phyloP scores from a whole-genome alignment of 1,140 invertebrate genomes.

The Dysdera silvatica region DNA sequence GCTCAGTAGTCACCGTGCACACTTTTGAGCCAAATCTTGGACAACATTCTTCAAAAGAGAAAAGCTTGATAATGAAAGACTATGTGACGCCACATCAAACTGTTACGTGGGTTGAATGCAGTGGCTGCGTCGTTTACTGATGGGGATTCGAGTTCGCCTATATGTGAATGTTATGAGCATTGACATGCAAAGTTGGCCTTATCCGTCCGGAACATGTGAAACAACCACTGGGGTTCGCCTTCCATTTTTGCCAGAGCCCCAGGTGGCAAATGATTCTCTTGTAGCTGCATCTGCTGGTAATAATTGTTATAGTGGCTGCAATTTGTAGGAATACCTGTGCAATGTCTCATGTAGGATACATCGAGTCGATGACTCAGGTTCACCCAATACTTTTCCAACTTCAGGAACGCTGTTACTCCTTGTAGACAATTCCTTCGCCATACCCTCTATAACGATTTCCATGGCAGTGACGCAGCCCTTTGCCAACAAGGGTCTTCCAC shows the following conservation, averaged over 20 bases:
- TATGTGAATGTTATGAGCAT: not conserved
- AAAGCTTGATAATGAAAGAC: not conserved
- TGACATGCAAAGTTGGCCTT: not conserved
- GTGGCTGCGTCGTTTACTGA: not conserved
- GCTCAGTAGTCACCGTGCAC: not conserved
- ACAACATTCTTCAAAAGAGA: not conserved
- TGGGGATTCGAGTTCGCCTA: not conserved
- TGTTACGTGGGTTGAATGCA: not conserved
- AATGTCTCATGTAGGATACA: not conserved
- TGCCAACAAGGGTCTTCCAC: too few species aligned
- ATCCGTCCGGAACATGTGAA: not conserved
- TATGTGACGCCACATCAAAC: not conserved
- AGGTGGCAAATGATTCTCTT: too few species aligned
- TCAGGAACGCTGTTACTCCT: too few species aligned
- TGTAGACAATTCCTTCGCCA: too few species aligned
- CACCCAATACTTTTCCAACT: too few species aligned
- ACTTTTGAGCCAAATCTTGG: not conserved
- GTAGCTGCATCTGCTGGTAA: not conserved
- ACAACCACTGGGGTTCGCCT: not conserved
- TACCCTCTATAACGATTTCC: too few species aligned
- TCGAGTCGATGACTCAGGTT: too few species aligned
- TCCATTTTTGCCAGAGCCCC: too few species aligned
- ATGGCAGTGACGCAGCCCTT: too few species aligned
- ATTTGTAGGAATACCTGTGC: not conserved
- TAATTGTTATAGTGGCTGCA: not conserved